Conservation (phyloP, 1,140 invertebrate species). For the Drosophila pseudoobscura region DNA sequence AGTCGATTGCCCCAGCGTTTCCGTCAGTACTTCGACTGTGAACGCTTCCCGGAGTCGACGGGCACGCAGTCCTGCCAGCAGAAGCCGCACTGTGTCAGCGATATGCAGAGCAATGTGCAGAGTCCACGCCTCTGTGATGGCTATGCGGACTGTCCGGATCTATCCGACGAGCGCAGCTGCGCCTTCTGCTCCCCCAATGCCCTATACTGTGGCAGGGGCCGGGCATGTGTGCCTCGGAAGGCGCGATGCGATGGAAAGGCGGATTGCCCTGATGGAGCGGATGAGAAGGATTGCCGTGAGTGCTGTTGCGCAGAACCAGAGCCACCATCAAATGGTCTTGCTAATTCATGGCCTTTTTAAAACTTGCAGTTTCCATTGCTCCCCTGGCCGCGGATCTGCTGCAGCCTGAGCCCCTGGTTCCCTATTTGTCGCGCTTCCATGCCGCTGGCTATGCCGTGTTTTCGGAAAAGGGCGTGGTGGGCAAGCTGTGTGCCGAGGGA, state of each 20-base stretch:
- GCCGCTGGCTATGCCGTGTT: constrained; percentile 91
- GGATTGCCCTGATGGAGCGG: constrained; percentile 93
- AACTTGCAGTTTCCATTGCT: constrained; percentile 88
- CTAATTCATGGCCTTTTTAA: constrained; percentile 20
- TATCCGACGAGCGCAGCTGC: constrained; percentile 91
- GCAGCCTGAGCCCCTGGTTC: constrained; percentile 85
- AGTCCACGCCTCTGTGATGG: constrained; percentile 93
- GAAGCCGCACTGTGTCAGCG: constrained; percentile 90
- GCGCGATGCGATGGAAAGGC: constrained; percentile 91
- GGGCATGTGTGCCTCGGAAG: constrained; percentile 88
- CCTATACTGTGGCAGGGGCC: constrained; percentile 90
- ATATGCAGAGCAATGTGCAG: constrained; percentile 88
- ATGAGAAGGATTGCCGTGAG: constrained; percentile 93
- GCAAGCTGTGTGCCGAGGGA: constrained; percentile 91
- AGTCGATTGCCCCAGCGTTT: constrained; percentile 88
- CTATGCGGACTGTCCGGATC: constrained; percentile 92
- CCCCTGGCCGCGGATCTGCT: constrained; percentile 86
- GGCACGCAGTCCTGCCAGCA: constrained; percentile 89
- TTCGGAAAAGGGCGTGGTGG: constrained; percentile 91
- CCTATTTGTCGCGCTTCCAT: constrained; percentile 87
- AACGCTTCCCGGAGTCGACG: constrained; percentile 90
- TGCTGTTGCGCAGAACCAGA: constrained; percentile 38
- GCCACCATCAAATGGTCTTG: not conserved
- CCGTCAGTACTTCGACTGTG: constrained; percentile 90
- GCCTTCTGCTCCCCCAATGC: constrained; percentile 88